These are phyloP conservation scores for Oegoconia quadripuncta DNA, from an alignment of 2,888 invertebrate species.

Conservation along the genomic window DNA sequence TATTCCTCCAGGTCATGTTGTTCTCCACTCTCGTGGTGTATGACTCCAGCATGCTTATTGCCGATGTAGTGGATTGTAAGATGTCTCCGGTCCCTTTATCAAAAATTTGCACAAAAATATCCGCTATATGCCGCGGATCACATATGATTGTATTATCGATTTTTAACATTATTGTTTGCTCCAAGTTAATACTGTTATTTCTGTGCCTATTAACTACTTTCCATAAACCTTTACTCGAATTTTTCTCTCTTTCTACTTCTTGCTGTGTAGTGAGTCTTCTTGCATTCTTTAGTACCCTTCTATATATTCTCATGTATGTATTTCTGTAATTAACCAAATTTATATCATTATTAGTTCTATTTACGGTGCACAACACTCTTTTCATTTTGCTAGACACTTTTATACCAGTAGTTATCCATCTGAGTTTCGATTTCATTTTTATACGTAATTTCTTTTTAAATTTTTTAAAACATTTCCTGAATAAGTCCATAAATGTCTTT, in stretches of 20 bases:
- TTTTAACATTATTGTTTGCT: too few relatives aligned
- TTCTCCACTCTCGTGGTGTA: too few relatives aligned
- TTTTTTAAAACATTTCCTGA: not conserved
- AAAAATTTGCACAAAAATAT: too few relatives aligned
- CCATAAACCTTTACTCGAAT: too few relatives aligned
- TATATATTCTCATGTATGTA: not conserved
- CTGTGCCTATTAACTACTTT: too few relatives aligned
- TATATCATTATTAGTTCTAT: not conserved
- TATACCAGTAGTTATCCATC: conserved; percentile 5
- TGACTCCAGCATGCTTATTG: too few relatives aligned
- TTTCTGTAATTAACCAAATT: not conserved
- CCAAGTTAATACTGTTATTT: too few relatives aligned
- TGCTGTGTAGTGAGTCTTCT: not conserved
- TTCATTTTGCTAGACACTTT: conserved; percentile 7
- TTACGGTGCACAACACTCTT: not conserved
- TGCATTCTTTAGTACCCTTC: not conserved
- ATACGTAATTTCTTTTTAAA: not conserved
- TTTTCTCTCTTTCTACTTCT: not conserved
- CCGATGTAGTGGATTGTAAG: too few relatives aligned
- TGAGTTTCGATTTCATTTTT: not conserved
- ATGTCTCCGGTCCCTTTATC: too few relatives aligned
- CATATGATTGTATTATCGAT: too few relatives aligned
- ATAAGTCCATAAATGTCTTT: not conserved
- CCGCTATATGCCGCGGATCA: too few relatives aligned
- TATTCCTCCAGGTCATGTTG: too few relatives aligned